Evolutionary conservation across 2,113 vertebrate species (phyloP).

Genomic region (Limanda limanda): DNA sequence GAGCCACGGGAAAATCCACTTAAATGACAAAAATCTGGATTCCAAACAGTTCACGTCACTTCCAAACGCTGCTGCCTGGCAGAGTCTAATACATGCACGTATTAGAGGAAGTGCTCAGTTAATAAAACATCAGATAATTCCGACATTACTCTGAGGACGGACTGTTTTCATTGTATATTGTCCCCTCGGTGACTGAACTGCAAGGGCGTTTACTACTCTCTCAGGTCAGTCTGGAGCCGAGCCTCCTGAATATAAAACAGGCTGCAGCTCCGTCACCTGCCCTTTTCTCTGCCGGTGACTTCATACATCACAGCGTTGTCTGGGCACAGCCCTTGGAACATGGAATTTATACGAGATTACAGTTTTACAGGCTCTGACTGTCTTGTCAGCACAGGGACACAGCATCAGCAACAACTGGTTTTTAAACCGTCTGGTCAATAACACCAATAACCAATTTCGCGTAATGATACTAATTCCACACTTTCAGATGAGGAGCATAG

Average conservation of each 20-base stretch:
- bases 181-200: constrained; percentile 46
- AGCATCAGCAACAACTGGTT: neutral
- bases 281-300: constrained; percentile 68
- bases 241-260: constrained; percentile 74
- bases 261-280: constrained; percentile 65
- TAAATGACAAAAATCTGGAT: neutral
- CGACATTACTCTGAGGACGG: constrained; percentile 17
- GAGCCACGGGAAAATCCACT: neutral
- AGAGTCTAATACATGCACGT: neutral
- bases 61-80: neutral
- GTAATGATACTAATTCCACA: neutral
- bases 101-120: neutral
- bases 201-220: constrained; percentile 54
- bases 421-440: neutral
- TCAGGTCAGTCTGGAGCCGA: constrained; percentile 51
- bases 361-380: constrained; percentile 49
- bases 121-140: constrained; percentile 26
- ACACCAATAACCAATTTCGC: neutral
- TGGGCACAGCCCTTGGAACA: constrained; percentile 59
- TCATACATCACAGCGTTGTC: constrained; percentile 72
- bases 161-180: constrained; percentile 30
- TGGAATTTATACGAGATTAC: constrained; percentile 55
- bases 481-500: neutral
- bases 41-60: constrained; percentile 4
- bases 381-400: constrained; percentile 14